Conservation (phyloP, 1,140 invertebrate genomes). For the Temnothorax longispinosus region DNA sequence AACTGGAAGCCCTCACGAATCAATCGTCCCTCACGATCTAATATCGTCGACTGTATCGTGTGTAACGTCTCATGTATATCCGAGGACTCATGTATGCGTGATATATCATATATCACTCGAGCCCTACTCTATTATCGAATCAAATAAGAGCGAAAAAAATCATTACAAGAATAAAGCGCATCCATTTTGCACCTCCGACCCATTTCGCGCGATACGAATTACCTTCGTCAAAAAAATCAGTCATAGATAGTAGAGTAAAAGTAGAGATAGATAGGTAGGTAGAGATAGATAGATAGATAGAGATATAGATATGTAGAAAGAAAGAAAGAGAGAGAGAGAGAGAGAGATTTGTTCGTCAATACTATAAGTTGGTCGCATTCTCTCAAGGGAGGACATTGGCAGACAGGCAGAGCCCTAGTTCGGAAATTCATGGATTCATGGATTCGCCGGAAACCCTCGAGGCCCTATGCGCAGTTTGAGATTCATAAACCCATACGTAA, state of each 20-base stretch:
- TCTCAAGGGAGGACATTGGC: conserved; percentile 26
- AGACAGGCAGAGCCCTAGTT: conserved; percentile 7
- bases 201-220: conserved; percentile 72
- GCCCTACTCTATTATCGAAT: conserved; percentile 40
- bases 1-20: not conserved
- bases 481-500: conserved; percentile 53
- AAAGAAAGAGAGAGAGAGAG: not conserved
- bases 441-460: conserved; percentile 30
- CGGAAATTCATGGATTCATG: conserved; percentile 54
- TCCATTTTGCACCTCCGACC: conserved; percentile 80
- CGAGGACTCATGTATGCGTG: conserved; percentile 34
- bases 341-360: conserved; percentile 48
- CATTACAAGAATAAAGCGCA: conserved; percentile 33
- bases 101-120: conserved; percentile 38
- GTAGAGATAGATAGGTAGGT: not conserved
- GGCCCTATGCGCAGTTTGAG: conserved; percentile 9
- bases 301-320: not conserved
- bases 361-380: conserved; percentile 54
- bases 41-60: conserved; percentile 43
- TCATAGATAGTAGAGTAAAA: conserved; percentile 2
- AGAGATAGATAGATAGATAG: not conserved
- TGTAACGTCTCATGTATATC: conserved; percentile 28
- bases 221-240: conserved; percentile 65
- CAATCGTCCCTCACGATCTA: conserved; percentile 24
- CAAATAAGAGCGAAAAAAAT: conserved; percentile 36